phyloP scores from a whole-genome alignment of 2,113 vertebrate species.

The Rhadina sibilatrix region DNA sequence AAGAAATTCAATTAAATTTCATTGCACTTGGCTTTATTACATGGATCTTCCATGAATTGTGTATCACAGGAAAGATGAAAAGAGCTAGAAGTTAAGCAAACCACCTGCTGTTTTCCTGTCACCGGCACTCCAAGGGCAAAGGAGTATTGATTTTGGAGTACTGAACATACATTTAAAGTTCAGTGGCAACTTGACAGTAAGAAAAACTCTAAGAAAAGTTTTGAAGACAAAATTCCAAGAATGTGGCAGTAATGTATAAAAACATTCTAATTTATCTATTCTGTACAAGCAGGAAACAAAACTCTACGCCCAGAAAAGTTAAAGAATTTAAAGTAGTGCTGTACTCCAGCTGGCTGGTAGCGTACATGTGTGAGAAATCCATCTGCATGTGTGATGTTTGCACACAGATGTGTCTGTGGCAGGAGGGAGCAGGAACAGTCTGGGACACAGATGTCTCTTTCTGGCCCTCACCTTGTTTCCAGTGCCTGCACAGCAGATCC shows the following conservation, averaged over 20 bases:
- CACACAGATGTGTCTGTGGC: not conserved
- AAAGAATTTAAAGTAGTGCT: not conserved
- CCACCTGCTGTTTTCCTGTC: not conserved
- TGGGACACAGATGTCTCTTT: not conserved
- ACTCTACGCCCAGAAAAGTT: not conserved
- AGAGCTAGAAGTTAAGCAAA: not conserved
- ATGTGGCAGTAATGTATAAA: not conserved
- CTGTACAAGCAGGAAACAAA: not conserved
- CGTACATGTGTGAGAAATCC: not conserved
- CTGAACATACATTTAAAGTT: not conserved
- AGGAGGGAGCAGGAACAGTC: not conserved
- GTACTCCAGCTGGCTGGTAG: not conserved
- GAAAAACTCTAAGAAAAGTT: not conserved
- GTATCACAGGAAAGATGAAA: not conserved
- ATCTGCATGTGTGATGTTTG: not conserved
- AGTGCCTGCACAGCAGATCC: constrained; percentile 97
- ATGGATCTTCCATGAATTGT: not conserved
- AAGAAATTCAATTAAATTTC: not conserved
- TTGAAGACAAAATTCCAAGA: constrained; percentile 2
- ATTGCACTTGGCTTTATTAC: not conserved
- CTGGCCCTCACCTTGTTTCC: constrained; percentile 90
- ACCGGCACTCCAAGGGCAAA: not conserved
- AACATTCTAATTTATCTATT: not conserved
- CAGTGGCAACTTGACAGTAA: not conserved
- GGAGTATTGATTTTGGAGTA: not conserved